phyloP scores from a whole-genome alignment of 2,113 vertebrate genomes.

The Regulus satrapa region DNA sequence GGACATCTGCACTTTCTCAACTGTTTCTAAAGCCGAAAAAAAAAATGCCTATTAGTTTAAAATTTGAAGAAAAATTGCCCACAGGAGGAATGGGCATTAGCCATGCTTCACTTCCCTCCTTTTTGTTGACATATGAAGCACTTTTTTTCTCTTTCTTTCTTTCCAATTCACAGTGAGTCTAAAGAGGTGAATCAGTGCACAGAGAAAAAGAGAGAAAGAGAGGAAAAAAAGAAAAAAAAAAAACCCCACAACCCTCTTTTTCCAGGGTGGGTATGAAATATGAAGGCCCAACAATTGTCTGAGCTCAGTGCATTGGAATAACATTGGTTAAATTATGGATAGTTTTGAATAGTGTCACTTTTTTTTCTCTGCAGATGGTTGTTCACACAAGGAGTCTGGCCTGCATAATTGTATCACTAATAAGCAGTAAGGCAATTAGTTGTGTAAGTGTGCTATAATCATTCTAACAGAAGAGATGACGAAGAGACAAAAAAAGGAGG shows the following conservation, averaged over 20 bases:
- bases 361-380: conserved; percentile 90
- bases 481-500: conserved; percentile 83
- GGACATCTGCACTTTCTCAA: conserved; percentile 80
- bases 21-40: conserved; percentile 74
- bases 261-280: conserved; percentile 87
- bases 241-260: conserved; percentile 70
- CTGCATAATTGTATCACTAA: conserved; percentile 99
- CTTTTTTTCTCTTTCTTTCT: conserved; percentile 76
- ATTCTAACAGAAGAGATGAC: conserved; percentile 90
- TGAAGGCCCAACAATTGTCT: conserved; percentile 81
- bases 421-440: conserved; percentile 99
- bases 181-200: conserved; percentile 82
- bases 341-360: conserved; percentile 91
- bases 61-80: conserved; percentile 81
- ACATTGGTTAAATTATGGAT: conserved; percentile 97
- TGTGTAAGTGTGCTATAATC: conserved; percentile 98
- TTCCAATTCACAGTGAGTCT: conserved; percentile 79
- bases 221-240: neutral
- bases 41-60: conserved; percentile 77
- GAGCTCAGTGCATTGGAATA: conserved; percentile 84
- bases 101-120: conserved; percentile 78
- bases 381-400: conserved; percentile 92
- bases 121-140: conserved; percentile 76
- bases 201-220: conserved; percentile 73
- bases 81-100: conserved; percentile 77